phyloP scores from a whole-genome alignment of 2,113 vertebrate species.

The Jacana jacana region DNA sequence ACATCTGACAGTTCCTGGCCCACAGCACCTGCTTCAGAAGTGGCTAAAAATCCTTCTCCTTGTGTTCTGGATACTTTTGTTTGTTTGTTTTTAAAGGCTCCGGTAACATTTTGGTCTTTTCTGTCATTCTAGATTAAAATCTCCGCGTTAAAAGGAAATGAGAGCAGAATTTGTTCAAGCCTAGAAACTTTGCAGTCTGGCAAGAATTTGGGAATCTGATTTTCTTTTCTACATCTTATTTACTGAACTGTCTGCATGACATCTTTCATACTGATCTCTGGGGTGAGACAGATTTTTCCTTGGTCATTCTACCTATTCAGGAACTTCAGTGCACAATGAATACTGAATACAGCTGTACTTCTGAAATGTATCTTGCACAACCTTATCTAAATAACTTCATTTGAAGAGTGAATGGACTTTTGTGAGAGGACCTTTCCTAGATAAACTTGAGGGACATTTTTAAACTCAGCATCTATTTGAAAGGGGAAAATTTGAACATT shows the following conservation, averaged over 20 bases:
- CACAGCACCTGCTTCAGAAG: not conserved
- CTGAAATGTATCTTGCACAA: conserved; percentile 19
- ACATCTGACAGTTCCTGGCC: not conserved
- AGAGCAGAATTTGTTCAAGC: not conserved
- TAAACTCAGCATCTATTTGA: not conserved
- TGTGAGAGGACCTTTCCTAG: conserved; percentile 7
- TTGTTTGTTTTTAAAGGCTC: not conserved
- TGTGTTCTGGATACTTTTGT: not conserved
- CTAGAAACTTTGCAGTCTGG: not conserved
- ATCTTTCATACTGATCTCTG: not conserved
- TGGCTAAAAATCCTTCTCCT: not conserved
- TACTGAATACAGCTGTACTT: not conserved
- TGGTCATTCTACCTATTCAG: not conserved
- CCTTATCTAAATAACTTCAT: conserved; percentile 41
- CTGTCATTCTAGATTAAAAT: not conserved
- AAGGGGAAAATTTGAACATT: not conserved
- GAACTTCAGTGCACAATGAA: not conserved
- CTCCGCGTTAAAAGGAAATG: not conserved
- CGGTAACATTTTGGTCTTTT: not conserved
- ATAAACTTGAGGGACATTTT: conserved; percentile 21
- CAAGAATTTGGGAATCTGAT: not conserved
- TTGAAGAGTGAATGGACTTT: conserved; percentile 23
- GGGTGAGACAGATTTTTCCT: not conserved
- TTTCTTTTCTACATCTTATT: not conserved
- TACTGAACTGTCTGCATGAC: not conserved